Evolutionary conservation across 2,113 vertebrate species (phyloP).

Genomic region (Thinocorus orbignyianus): DNA sequence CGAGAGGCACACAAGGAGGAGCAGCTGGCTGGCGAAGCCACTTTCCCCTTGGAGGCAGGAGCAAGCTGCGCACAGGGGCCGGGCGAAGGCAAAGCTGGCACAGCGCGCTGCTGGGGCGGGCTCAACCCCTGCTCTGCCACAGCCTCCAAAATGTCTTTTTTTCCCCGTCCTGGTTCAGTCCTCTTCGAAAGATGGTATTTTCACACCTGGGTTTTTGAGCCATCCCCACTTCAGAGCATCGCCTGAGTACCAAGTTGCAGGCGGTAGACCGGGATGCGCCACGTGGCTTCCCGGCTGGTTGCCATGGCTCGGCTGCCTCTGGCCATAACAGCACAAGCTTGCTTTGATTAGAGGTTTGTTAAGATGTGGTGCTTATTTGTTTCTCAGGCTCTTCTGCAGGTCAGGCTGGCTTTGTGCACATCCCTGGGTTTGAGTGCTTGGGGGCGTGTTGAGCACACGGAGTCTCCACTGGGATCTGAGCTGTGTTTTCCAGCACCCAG

Average conservation of each 20-base stretch:
- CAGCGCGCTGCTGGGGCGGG: accelerated
- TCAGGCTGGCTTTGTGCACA: background rate
- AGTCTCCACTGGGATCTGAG: accelerated
- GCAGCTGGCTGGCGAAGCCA: constrained; percentile 22
- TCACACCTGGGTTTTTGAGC: background rate
- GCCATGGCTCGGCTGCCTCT: background rate
- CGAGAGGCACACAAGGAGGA: constrained; percentile 27
- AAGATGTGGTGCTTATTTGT: background rate
- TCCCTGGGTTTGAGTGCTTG: background rate
- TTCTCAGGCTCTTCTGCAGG: background rate
- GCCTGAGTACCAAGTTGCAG: accelerated
- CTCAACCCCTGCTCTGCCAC: background rate
- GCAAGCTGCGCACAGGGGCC: background rate
- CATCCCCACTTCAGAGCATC: accelerated
- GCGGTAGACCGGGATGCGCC: background rate
- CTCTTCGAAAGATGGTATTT: background rate
- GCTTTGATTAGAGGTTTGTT: background rate
- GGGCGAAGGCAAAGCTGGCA: background rate
- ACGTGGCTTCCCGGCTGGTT: accelerated
- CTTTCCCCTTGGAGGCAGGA: background rate
- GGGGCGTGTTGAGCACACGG: background rate
- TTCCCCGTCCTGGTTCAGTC: background rate
- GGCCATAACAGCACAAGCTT: background rate
- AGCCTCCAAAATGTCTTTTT: background rate
- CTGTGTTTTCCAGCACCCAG: accelerated